Percentiles rank a stretch among this genome's conserved stretches.
These are phyloP conservation scores for Campodea augens DNA, from an alignment of 1,140 invertebrate genomes.

Conservation along the genomic window DNA sequence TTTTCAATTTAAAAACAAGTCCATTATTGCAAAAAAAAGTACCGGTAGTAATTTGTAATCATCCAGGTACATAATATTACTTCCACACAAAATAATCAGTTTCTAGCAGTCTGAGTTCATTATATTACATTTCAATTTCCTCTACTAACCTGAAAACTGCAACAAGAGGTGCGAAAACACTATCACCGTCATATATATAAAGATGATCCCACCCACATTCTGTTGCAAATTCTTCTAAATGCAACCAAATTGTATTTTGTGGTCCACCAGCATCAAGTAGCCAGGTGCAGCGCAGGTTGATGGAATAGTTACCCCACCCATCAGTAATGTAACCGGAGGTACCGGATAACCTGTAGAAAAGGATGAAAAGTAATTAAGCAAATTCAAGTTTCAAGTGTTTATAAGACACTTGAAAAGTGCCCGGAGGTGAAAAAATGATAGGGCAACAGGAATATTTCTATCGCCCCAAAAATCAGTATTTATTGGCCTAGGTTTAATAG, in stretches of 20 bases:
- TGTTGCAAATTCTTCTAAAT: slow-evolving; percentile 81
- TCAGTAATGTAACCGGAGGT: slow-evolving; percentile 68
- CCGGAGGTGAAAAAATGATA: too few species aligned
- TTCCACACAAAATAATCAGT: too few species aligned
- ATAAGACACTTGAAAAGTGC: too few species aligned
- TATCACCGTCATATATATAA: slow-evolving; percentile 93
- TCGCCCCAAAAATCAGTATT: too few species aligned
- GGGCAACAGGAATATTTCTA: too few species aligned
- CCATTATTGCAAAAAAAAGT: too few species aligned
- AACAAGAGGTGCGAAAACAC: slow-evolving; percentile 71
- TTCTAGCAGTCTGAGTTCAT: too few species aligned
- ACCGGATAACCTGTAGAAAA: slow-evolving; percentile 44
- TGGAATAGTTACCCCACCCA: slow-evolving; percentile 82
- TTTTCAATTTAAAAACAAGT: too few species aligned
- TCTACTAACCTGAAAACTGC: slow-evolving; percentile 79
- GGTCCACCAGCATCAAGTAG: slow-evolving; percentile 49
- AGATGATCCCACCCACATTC: slow-evolving; percentile 98
- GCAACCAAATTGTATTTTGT: slow-evolving; percentile 46
- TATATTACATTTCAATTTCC: too few species aligned
- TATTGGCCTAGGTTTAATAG: too few species aligned
- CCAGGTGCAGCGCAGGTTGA: slow-evolving; percentile 90
- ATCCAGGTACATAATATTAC: too few species aligned
- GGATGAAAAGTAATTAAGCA: slow-evolving; percentile 7
- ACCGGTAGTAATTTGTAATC: too few species aligned
- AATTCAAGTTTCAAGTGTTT: slow-evolving; percentile 7